Evolutionary conservation across 2,888 invertebrate species (phyloP).

Genomic region (Anodontia alba): DNA sequence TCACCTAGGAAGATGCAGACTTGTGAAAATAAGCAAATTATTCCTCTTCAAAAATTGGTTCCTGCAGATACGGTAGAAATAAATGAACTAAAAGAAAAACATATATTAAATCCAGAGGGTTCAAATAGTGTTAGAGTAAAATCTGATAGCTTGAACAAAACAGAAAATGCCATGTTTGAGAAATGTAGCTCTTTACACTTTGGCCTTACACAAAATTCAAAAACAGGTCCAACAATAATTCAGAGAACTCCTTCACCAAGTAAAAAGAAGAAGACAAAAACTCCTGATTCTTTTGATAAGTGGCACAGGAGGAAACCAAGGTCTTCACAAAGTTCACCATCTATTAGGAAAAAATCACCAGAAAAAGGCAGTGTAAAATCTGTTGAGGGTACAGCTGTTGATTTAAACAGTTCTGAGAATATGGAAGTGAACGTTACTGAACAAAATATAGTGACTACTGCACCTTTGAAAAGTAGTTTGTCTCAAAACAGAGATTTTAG

Average conservation of each 20-base stretch:
- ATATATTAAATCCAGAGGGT: background rate
- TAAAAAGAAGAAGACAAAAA: constrained; percentile 54
- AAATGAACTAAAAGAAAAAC: background rate
- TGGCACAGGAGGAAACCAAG: constrained; percentile 70
- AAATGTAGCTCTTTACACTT: background rate
- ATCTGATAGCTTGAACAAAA: background rate
- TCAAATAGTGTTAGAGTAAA: background rate
- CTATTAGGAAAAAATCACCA: constrained; percentile 19
- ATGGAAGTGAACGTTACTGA: background rate
- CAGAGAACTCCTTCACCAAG: constrained; percentile 62
- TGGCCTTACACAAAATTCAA: background rate
- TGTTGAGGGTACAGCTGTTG: background rate
- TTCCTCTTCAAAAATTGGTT: background rate
- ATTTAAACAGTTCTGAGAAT: background rate
- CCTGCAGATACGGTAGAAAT: background rate
- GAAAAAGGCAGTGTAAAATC: background rate
- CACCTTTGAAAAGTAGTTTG: background rate
- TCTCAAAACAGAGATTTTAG: constrained; percentile 3
- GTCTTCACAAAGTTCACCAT: constrained; percentile 43
- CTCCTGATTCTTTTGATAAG: constrained; percentile 71
- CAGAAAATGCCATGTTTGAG: background rate
- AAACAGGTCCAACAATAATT: background rate
- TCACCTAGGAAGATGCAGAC: background rate
- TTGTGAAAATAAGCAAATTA: too few species aligned
- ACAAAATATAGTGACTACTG: background rate